Base-by-base conservation (phyloP, 1,140 invertebrate genomes). In the Plectrocnemia conspersa region DNA sequence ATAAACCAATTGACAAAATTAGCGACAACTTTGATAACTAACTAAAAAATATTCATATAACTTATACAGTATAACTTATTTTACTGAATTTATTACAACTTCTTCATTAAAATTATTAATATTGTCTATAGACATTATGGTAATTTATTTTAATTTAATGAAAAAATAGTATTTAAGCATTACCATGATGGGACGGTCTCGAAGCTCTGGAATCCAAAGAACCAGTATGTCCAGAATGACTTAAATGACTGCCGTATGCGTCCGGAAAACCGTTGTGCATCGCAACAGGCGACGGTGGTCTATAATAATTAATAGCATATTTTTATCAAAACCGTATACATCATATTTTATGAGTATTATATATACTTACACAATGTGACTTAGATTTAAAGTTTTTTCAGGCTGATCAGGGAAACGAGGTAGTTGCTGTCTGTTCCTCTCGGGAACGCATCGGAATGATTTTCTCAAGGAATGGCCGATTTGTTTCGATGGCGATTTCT, bases 391-490 rank as follows among this genome's bases (percentile, higher is more conserved):
- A 2, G 92, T 92, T 69, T 93, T 89, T 73, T 97, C 92, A 2
- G 93, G 93, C 63, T 91, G 87, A 64, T 93, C 89, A 5, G 90
- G 89, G 73, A 93, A 94, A 64, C 87, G 79, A 57, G 90, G 91
- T 64, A 93, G 78, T 66, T 82, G 83, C 59, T 84, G 82, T 63
- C 84, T 82, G 53, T 71, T 75, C 66, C 91, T 90, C 64, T 92
- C 89, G 24, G 94, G 95, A 58, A 97, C 92, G 75, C 95, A 98
- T 63, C 93, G 86, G 68, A 98, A 94, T 58, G 94, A 97, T 70
- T 97, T 97, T 61, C 93, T 83, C 55, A 98, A 77, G 10, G 93
- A 93, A 75, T 95, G 92, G 32, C 94, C 91, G 61, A 98, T 89
- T 68, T 89, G 88, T 72, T 89, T 89, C 64, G 84, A 89, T 9